Percentiles rank a stretch among this genome's conserved stretches.
phyloP scores from a whole-genome alignment of 2,113 vertebrate species.

The Nematolebias whitei region DNA sequence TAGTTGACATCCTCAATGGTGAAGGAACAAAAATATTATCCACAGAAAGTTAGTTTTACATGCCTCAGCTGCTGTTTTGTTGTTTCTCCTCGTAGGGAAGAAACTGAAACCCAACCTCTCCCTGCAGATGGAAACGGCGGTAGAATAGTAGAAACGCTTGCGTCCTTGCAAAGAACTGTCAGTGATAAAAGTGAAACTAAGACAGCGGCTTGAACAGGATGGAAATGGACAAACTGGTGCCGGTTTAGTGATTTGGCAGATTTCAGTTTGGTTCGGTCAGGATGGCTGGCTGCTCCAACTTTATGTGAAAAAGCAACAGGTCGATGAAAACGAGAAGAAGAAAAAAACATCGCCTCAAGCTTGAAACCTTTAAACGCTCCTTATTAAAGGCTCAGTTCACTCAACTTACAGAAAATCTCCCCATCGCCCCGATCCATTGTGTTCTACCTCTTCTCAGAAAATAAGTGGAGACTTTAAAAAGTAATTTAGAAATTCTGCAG shows the following conservation, averaged over 20 bases:
- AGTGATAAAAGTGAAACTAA: constrained; percentile 35
- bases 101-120: constrained; percentile 15
- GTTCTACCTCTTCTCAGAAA: too few relatives aligned
- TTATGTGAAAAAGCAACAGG: constrained; percentile 4
- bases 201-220: constrained; percentile 28
- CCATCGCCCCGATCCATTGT: background rate
- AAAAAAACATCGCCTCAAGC: constrained; percentile 10
- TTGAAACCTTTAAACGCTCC: constrained; percentile 8
- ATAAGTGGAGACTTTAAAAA: too few relatives aligned
- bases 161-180: constrained; percentile 22
- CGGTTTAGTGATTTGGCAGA: constrained; percentile 9
- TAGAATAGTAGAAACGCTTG: constrained; percentile 28
- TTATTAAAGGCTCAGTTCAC: constrained; percentile 24
- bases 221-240: constrained; percentile 34
- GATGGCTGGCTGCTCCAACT: background rate
- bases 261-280: background rate
- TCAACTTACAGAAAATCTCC: constrained; percentile 1
- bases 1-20: background rate
- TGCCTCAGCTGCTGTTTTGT: background rate
- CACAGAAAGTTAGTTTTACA: background rate
- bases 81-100: constrained; percentile 9
- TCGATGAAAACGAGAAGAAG: background rate
- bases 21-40: background rate
- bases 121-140: constrained; percentile 18
- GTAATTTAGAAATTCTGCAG: too few relatives aligned